Percentiles rank a stretch among this genome's conserved stretches.
Conservation (phyloP, 2,113 vertebrate species). For the Cyanistes caeruleus region DNA sequence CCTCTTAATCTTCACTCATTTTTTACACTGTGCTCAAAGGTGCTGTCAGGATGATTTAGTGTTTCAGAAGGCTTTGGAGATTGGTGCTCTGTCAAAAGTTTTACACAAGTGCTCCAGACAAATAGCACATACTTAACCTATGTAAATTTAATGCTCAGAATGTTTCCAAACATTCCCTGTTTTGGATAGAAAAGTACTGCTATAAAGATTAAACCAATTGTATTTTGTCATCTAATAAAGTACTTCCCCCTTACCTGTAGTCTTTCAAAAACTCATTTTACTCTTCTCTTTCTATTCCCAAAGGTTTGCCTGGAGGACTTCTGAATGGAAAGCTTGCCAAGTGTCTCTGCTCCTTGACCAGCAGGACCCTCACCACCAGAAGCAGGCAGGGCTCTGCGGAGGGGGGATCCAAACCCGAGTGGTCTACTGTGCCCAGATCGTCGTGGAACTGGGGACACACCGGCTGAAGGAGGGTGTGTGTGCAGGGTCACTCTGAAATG, state of each 20-base stretch:
- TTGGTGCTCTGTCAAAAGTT: slow-evolving; percentile 5
- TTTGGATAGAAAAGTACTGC: background rate
- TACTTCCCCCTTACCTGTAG: background rate
- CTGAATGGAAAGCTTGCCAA: slow-evolving; percentile 90
- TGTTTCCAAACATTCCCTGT: background rate
- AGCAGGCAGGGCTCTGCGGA: slow-evolving; percentile 81
- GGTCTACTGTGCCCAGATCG: slow-evolving; percentile 86
- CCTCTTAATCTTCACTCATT: slow-evolving; percentile 3
- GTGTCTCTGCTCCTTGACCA: slow-evolving; percentile 84
- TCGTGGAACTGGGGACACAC: slow-evolving; percentile 47
- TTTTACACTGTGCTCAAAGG: background rate
- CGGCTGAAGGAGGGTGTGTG: slow-evolving; percentile 85
- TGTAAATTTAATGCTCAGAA: background rate
- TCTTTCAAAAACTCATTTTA: background rate
- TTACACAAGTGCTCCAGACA: background rate
- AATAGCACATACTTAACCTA: background rate
- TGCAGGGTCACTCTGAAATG: fast-evolving
- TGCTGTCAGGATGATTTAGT: slow-evolving; percentile 37
- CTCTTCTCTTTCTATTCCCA: background rate
- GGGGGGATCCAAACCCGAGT: slow-evolving; percentile 90
- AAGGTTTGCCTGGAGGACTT: slow-evolving; percentile 91
- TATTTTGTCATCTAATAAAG: background rate
- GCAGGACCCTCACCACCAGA: slow-evolving; percentile 73
- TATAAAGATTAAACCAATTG: background rate
- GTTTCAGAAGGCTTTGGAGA: background rate